phyloP scores from a whole-genome alignment of 2,797 vertebrate genomes.

The Phyllotis vaccarum region DNA sequence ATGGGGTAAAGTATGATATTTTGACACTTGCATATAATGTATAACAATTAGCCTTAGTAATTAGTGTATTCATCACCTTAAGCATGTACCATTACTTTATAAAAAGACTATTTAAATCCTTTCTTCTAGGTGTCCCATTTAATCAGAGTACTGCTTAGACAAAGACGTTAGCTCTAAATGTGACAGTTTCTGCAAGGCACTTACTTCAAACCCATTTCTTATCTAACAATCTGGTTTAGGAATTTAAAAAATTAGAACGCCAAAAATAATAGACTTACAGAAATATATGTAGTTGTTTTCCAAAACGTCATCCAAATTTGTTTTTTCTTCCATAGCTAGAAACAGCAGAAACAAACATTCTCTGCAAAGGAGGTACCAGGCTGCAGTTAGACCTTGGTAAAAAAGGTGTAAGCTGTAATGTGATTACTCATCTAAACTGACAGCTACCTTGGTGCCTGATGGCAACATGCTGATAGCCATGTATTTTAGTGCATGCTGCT shows the following conservation, averaged over 20 bases:
- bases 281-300: neutral
- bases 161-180: neutral
- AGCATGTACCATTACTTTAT: neutral
- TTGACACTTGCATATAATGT: neutral
- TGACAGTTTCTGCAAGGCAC: neutral
- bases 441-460: neutral
- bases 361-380: neutral
- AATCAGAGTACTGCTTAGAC: constrained; percentile 8
- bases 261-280: neutral
- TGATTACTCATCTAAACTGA: neutral
- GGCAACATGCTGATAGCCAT: fast-evolving
- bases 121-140: neutral
- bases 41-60: neutral
- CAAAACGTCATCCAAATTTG: neutral
- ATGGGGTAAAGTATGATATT: neutral
- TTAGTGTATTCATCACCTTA: neutral
- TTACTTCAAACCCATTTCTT: neutral
- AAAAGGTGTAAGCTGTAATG: too few relatives aligned
- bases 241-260: neutral
- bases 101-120: neutral
- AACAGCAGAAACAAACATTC: neutral
- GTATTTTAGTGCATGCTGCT: neutral
- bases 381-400: neutral
- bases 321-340: neutral
- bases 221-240: neutral